A percentile compares a stretch with the other conserved stretches of the same genome.
Evolutionary conservation across 2,797 vertebrate genomes (phyloP).

Genomic region (Syncerus caffer): DNA sequence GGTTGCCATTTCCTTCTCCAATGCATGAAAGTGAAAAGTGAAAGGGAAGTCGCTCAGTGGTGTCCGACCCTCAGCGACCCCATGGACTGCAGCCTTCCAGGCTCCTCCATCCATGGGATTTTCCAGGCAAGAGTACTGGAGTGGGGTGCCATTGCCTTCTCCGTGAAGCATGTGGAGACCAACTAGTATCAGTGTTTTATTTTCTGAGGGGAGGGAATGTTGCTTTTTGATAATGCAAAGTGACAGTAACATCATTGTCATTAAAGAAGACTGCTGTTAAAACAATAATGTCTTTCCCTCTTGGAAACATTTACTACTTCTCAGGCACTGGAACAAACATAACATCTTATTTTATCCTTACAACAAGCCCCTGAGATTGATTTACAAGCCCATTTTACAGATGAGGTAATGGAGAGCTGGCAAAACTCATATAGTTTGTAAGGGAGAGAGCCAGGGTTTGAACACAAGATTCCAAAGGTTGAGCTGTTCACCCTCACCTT

Average conservation of each 20-base stretch:
- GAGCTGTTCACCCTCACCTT: neutral
- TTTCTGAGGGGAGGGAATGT: neutral
- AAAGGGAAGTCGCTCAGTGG: no score
- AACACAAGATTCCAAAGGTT: neutral
- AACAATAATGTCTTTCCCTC: neutral
- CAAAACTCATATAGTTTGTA: neutral
- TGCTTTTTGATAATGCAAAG: slow-evolving; percentile 9
- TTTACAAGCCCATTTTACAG: slow-evolving; percentile 29
- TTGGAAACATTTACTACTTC: neutral
- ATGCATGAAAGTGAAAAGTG: no score
- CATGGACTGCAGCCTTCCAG: no score
- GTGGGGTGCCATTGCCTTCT: no score
- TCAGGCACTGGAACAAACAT: neutral
- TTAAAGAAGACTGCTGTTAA: neutral
- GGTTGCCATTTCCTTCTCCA: no score
- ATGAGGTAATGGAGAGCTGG: neutral
- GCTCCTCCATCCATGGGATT: no score
- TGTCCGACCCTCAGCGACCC: no score
- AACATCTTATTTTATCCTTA: neutral
- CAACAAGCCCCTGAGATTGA: neutral
- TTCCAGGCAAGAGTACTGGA: no score
- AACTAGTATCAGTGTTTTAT: neutral
- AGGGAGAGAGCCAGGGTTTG: neutral
- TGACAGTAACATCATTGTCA: neutral
- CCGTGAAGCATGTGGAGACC: neutral